Conservation (phyloP, 2,113 vertebrate genomes). For the Lepus americanus region DNA sequence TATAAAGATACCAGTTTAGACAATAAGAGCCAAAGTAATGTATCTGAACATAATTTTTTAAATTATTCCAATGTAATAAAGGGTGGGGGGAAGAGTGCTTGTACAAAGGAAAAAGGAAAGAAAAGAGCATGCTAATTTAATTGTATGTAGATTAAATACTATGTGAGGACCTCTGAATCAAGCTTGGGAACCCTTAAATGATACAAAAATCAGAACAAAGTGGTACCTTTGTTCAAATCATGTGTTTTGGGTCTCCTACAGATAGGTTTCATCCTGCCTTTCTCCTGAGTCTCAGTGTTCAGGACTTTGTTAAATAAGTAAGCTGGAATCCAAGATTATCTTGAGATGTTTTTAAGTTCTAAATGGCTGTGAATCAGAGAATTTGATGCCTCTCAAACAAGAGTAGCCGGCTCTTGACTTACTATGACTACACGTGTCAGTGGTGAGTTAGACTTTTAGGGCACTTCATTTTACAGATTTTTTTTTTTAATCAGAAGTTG, state of each 20-base stretch:
- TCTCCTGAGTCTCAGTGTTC: background rate
- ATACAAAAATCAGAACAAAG: background rate
- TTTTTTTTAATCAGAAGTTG: background rate
- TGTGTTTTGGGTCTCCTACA: background rate
- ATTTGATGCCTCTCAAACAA: background rate
- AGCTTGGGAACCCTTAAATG: background rate
- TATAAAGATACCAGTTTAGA: background rate
- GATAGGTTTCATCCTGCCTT: background rate
- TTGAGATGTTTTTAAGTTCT: background rate
- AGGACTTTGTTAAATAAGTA: background rate
- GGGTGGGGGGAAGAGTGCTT: background rate
- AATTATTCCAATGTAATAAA: background rate
- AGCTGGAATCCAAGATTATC: background rate
- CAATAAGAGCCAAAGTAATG: background rate
- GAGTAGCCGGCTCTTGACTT: background rate
- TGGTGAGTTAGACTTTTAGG: background rate
- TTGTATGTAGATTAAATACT: background rate
- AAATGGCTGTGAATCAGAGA: background rate
- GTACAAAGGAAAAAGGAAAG: background rate
- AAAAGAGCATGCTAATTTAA: background rate
- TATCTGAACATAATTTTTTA: constrained; percentile 38
- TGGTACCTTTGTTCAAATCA: background rate
- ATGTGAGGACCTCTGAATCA: background rate
- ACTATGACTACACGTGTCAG: background rate
- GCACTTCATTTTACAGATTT: background rate